Evolutionary conservation across 1,140 invertebrate species (phyloP).

Genomic region (Helicoverpa zea): DNA sequence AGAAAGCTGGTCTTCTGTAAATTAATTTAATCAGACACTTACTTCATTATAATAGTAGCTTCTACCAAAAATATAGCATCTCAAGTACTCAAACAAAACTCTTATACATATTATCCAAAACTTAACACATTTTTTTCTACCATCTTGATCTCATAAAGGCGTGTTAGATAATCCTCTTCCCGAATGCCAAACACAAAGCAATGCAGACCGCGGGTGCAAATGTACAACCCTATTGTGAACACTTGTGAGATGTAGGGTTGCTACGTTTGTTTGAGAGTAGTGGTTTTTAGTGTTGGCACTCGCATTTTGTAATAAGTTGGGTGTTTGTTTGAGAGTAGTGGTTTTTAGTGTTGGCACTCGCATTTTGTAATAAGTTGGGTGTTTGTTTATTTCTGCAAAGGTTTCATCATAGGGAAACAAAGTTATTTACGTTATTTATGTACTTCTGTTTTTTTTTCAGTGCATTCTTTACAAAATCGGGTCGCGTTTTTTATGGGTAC

Average conservation of each 20-base stretch:
- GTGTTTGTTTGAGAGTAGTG: too few relatives aligned
- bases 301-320: not conserved
- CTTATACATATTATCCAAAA: too few relatives aligned
- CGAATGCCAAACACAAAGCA: slow-evolving; percentile 11
- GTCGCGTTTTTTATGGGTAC: too few relatives aligned
- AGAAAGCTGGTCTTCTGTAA: too few relatives aligned
- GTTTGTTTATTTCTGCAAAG: too few relatives aligned
- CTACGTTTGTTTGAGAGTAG: too few relatives aligned
- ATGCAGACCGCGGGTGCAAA: slow-evolving; percentile 56
- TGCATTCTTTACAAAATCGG: too few relatives aligned
- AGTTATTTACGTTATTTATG: too few relatives aligned
- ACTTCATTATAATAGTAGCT: not conserved
- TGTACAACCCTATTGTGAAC: slow-evolving; percentile 69
- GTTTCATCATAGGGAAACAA: too few relatives aligned
- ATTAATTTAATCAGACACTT: not conserved
- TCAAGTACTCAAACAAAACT: too few relatives aligned
- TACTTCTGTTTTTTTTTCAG: too few relatives aligned
- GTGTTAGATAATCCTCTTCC: slow-evolving; percentile 26
- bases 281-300: not conserved
- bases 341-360: not conserved
- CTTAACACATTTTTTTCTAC: slow-evolving; percentile 1
- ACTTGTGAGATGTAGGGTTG: slow-evolving; percentile 54
- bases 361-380: not conserved
- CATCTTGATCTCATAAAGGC: slow-evolving; percentile 30
- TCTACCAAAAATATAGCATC: not conserved